Percentiles rank a stretch among this genome's conserved stretches.
phyloP scores from a whole-genome alignment of 1,140 invertebrate species.

The Calephelis virginiensis region DNA sequence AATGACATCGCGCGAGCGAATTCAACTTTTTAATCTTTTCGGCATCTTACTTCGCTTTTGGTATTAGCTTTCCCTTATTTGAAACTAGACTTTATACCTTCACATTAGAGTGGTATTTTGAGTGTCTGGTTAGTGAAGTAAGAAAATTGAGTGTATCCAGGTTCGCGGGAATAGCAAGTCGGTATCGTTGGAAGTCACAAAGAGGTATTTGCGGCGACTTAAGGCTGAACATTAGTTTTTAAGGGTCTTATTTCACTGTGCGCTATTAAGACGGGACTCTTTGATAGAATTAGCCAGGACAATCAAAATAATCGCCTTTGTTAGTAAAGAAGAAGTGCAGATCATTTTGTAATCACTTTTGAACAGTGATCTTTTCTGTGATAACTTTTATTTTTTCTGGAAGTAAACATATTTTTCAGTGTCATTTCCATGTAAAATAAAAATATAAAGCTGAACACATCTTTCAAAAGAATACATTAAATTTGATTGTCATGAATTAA shows the following conservation, averaged over 20 bases:
- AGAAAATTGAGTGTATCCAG: constrained; percentile 58
- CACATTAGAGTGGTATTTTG: constrained; percentile 30
- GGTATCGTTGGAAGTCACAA: constrained; percentile 66
- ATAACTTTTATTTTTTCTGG: no score
- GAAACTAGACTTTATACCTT: constrained; percentile 30
- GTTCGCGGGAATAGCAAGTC: constrained; percentile 45
- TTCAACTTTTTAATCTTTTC: constrained; percentile 75
- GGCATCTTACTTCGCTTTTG: constrained; percentile 58
- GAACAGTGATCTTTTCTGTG: no score
- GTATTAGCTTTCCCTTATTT: constrained; percentile 17
- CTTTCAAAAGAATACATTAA: no score
- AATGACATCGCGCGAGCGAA: constrained; percentile 71
- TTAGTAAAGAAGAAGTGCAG: not conserved
- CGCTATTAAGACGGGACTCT: constrained; percentile 64
- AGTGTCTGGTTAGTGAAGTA: constrained; percentile 20
- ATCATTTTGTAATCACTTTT: not conserved
- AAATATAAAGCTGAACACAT: no score
- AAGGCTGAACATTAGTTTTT: constrained; percentile 76
- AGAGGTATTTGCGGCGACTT: constrained; percentile 75
- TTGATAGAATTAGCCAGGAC: constrained; percentile 71
- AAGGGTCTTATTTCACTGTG: constrained; percentile 75
- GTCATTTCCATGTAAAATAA: no score
- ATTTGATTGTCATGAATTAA: no score
- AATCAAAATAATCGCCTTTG: constrained; percentile 71
- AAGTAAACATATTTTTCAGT: no score